Percentiles rank a stretch among this genome's conserved stretches.
These are phyloP conservation scores for Cecropterus lyciades DNA, from an alignment of 1,140 invertebrate species.

Conservation along the genomic window DNA sequence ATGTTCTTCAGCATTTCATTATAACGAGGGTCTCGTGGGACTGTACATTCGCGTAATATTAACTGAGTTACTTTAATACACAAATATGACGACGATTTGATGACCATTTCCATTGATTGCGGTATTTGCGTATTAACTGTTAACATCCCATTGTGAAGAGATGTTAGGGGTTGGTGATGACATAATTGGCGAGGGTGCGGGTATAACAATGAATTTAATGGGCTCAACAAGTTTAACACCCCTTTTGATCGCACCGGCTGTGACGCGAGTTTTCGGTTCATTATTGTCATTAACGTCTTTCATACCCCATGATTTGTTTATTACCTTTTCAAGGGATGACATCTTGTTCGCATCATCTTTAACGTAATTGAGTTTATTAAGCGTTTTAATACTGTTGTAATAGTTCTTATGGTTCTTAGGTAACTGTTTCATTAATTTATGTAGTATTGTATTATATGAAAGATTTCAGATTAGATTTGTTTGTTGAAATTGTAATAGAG, in stretches of 20 bases:
- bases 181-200: constrained; percentile 76
- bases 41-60: constrained; percentile 37
- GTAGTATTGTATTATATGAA: no score
- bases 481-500: not conserved
- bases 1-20: constrained; percentile 37
- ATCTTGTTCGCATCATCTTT: not conserved
- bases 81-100: constrained; percentile 30
- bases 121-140: constrained; percentile 55
- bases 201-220: constrained; percentile 73
- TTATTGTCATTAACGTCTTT: constrained; percentile 19
- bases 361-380: not conserved
- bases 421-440: no score
- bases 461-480: not conserved
- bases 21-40: constrained; percentile 23
- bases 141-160: constrained; percentile 62
- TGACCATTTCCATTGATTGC: constrained; percentile 43
- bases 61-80: constrained; percentile 36
- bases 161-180: constrained; percentile 61
- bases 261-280: constrained; percentile 48
- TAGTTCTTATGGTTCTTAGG: no score
- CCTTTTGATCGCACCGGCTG: constrained; percentile 59
- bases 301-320: constrained; percentile 30
- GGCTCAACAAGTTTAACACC: constrained; percentile 73
- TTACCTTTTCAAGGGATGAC: constrained; percentile 7
- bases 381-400: no score